Base-by-base conservation (phyloP, 2,113 vertebrate species). In the Nymphicus hollandicus region DNA sequence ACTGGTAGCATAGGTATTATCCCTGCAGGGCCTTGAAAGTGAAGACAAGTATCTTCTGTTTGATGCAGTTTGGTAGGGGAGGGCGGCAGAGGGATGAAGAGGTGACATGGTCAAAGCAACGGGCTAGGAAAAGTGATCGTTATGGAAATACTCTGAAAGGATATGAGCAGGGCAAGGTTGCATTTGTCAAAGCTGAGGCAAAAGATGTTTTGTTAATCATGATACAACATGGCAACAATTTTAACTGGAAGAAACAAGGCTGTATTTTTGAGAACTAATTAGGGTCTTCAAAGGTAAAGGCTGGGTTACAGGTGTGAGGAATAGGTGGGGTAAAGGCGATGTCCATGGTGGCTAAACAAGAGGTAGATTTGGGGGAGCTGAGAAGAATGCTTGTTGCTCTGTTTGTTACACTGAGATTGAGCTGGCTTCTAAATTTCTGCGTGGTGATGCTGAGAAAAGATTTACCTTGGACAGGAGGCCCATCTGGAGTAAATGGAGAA, bases 21-120 rank as follows among this genome's bases (percentile, higher is more conserved):
- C 73, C 89, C 70, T 79, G 70, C 91, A 94, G 91, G 76, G 70
- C 81, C 84, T 94, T 94, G 91, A 92, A 81, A 72, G 70, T 65
- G 70, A 89, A 65, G 87, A 87, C 65, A 76, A 94, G 93, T 93
- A 89, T 61, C 49, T 95, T 65, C 35, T 52, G 61, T 56, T 78
- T 89, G 81, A 79, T 87, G 81, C 29, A 41, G 65, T 74, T 86
- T 93, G 72, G 70, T 0, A 25, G 60, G 76, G 76, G 50, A 94
- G 77, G 49, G 71, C 63, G 46, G 80, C 43, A 58, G 55, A 88
- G 33, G 35, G 50, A 47, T 87, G 77, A 61, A 35, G 65, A 49
- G 73, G 56, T 58, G 84, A 87, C 13, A 29, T 20, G 80, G 73
- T 79, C 89, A 91, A 85, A 91, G 71, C 41, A 65, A 20, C 39